Evolutionary conservation across 1,140 invertebrate genomes (phyloP).

Genomic region (Drosophila mauritiana): DNA sequence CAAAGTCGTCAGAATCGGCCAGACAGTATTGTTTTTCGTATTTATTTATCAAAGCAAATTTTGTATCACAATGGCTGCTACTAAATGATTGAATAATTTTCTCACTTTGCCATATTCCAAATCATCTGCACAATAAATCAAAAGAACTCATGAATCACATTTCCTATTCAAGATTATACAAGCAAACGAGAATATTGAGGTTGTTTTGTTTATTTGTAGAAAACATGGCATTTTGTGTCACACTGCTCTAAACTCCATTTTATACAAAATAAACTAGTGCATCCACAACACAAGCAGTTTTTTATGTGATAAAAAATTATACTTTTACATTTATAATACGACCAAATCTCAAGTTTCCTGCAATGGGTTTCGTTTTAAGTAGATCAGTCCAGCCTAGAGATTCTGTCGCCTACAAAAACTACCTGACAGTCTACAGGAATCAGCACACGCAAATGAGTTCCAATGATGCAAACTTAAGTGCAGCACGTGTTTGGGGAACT

Average conservation of each 20-base stretch:
- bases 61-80: neutral
- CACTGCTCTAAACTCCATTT: too few species aligned
- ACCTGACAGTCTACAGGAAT: neutral
- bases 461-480: neutral
- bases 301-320: too few species aligned
- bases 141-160: neutral
- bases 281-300: too few species aligned
- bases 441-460: neutral
- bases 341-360: neutral
- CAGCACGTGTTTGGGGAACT: slow-evolving; percentile 2
- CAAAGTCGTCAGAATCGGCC: neutral
- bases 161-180: too few species aligned
- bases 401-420: neutral
- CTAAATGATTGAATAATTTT: neutral
- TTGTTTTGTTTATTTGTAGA: too few species aligned
- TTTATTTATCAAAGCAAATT: neutral
- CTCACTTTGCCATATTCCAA: neutral
- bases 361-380: neutral
- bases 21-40: neutral
- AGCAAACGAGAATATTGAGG: too few species aligned
- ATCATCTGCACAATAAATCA: neutral
- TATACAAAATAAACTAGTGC: too few species aligned
- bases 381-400: neutral
- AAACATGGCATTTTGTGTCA: too few species aligned
- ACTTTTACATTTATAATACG: too few species aligned